Conservation (phyloP, 2,888 invertebrate genomes). For the Monoplex corrugatus region DNA sequence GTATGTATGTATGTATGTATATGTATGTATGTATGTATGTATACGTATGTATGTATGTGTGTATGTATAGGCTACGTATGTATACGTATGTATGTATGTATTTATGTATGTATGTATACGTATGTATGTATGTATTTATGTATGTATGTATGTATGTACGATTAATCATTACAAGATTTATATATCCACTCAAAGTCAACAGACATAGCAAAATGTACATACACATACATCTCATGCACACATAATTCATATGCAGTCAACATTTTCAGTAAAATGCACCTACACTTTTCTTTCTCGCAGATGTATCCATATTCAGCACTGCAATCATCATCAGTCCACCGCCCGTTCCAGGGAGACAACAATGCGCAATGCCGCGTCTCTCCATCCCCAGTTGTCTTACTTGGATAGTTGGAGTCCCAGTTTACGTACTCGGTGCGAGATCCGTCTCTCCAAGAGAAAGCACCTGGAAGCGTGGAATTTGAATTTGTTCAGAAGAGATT, state of each 20-base stretch:
- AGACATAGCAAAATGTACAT: too few relatives aligned
- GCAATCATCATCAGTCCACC: constrained; percentile 71
- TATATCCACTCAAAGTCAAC: too few relatives aligned
- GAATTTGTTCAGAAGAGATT: too few relatives aligned
- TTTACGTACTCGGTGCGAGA: constrained; percentile 65
- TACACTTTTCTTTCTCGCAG: constrained; percentile 67
- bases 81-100: too few relatives aligned
- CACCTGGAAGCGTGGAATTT: constrained; percentile 57
- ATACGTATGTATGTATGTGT: neutral
- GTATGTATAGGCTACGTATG: neutral
- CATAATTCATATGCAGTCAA: too few relatives aligned
- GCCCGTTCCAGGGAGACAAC: constrained; percentile 63
- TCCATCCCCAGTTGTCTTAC: constrained; percentile 57
- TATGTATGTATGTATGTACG: too few relatives aligned
- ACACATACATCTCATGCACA: too few relatives aligned
- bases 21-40: neutral
- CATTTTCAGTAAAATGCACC: too few relatives aligned
- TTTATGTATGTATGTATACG: neutral
- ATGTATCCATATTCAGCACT: constrained; percentile 62
- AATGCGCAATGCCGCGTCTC: constrained; percentile 68
- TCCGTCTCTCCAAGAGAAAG: constrained; percentile 69
- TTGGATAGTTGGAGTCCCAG: constrained; percentile 67
- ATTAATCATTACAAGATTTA: too few relatives aligned
- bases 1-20: neutral
- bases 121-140: too few relatives aligned